Base-by-base conservation (phyloP, 2,888 invertebrate species). In the Mythimna ferrago region DNA sequence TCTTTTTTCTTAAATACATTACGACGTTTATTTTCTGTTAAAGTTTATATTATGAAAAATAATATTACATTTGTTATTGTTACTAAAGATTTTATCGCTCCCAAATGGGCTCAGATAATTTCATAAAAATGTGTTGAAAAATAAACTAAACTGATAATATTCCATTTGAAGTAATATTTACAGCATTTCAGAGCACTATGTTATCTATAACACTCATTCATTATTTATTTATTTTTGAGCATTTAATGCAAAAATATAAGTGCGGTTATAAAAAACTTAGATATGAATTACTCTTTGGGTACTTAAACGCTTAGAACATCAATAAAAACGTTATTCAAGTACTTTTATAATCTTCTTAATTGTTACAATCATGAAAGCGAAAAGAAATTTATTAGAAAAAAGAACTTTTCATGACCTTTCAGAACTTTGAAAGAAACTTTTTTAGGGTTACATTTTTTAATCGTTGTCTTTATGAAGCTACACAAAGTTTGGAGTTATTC, bases 331-430 rank as follows among this genome's bases (percentile, higher is more conserved):
- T 54, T 53, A 7, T 63, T n/a, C 16, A 9, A 66, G 57, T 58
- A 26, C 66, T 74, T 44, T 21, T 62, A 53, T 63, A 54, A 58
- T 63, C 56, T 21, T 11, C 48, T n/a, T 74, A 65, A 74, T 73
- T 61, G 38, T 61, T 26, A 58, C 44, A 73, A 60, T 60, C 35
- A 54, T 65, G 21, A 60, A 60, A 73, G 41, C 9, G 21, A 58
- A 58, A 58, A 60, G n/a, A 51, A 41, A 48, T 58, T 14, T 32
- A 26, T 35, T 16, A 3, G 35, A 9, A 41, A 4, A 21, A 32
- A 41, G 9, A 51, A 32, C n/a, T 53, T 58, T 71, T 71, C n/a
- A 19, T 14, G 58, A 53, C 32, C 41, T 51, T 71, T 58, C 5
- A 41, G 32, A 57, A 58, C 58, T 71, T 71, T 60, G 6, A 51